A percentile compares a stretch with the other conserved stretches of the same genome.
These are phyloP conservation scores for Rhizoglyphus robini DNA, from an alignment of 1,140 invertebrate species.

Conservation along the genomic window DNA sequence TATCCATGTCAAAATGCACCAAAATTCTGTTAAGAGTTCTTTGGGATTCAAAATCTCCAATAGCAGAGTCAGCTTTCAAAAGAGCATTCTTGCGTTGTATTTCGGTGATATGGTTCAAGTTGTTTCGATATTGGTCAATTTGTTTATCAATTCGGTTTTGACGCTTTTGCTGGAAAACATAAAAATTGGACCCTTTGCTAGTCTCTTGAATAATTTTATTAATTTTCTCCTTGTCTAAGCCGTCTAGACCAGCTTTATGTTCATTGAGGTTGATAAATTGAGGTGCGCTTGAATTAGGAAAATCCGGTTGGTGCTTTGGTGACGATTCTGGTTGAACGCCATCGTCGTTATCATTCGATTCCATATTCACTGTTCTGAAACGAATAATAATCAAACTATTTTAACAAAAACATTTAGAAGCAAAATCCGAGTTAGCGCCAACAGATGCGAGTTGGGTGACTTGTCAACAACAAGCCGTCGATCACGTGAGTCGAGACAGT, in stretches of 20 bases:
- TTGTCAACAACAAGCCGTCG: no score
- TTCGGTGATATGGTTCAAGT: conserved; percentile 31
- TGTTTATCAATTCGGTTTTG: conserved; percentile 38
- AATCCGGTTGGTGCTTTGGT: no score
- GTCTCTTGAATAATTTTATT: conserved; percentile 45
- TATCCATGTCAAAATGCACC: conserved; percentile 54
- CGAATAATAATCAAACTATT: no score
- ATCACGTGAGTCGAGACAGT: no score
- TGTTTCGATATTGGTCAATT: conserved; percentile 35
- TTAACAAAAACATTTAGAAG: no score
- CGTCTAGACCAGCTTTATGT: conserved; percentile 44
- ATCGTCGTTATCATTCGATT: no score
- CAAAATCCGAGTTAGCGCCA: no score
- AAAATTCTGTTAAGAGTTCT: conserved; percentile 39
- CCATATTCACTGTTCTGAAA: no score
- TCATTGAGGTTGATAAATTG: conserved; percentile 21
- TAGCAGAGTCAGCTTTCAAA: conserved; percentile 30
- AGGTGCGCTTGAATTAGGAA: not conserved
- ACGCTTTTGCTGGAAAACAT: conserved; percentile 38
- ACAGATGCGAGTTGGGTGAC: no score
- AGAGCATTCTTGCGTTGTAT: conserved; percentile 31
- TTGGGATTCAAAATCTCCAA: conserved; percentile 16
- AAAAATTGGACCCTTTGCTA: conserved; percentile 46
- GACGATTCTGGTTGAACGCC: no score
- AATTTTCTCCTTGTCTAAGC: conserved; percentile 43